A percentile compares a stretch with the other conserved stretches of the same genome.
These are phyloP conservation scores for Itoplectis maculator DNA, from an alignment of 2,888 invertebrate genomes.

Conservation along the genomic window DNA sequence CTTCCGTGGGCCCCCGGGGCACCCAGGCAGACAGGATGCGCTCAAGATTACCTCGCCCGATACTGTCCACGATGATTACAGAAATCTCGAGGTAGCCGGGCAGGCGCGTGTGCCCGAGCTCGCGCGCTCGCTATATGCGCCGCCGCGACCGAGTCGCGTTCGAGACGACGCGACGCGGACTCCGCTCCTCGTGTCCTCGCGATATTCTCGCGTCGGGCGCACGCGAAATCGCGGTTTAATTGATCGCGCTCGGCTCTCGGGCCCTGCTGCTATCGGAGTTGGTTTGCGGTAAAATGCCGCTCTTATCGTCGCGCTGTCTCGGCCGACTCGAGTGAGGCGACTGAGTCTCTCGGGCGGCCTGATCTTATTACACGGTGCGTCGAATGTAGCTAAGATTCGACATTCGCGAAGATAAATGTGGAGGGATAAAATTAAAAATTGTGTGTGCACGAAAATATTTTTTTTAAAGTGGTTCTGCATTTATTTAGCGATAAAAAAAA, in stretches of 20 bases:
- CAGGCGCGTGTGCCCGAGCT: slow-evolving; percentile 58
- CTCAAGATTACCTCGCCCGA: slow-evolving; percentile 82
- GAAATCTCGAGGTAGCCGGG: slow-evolving; percentile 82
- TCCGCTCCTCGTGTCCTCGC: slow-evolving; percentile 7
- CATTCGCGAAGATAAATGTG: too few relatives aligned
- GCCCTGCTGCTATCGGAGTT: not conserved
- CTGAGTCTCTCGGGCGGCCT: too few relatives aligned
- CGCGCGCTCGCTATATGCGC: too few relatives aligned
- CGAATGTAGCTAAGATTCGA: too few relatives aligned
- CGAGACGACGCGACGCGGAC: slow-evolving; percentile 10
- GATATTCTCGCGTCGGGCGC: not conserved
- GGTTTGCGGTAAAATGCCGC: not conserved
- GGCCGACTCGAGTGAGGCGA: too few relatives aligned
- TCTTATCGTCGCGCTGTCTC: not conserved
- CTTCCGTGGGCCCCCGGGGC: slow-evolving; percentile 79
- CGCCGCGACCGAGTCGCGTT: too few relatives aligned
- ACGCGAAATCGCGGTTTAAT: slow-evolving; percentile 45
- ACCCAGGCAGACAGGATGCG: slow-evolving; percentile 81
- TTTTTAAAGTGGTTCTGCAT: too few relatives aligned
- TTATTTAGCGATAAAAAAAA: too few relatives aligned
- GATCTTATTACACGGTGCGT: too few relatives aligned
- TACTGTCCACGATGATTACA: slow-evolving; percentile 83
- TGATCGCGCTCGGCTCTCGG: not conserved
- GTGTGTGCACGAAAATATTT: too few relatives aligned
- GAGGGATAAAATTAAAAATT: too few relatives aligned